These are phyloP conservation scores for Dendrocincla fuliginosa DNA, from an alignment of 2,797 vertebrate species.

Conservation along the genomic window DNA sequence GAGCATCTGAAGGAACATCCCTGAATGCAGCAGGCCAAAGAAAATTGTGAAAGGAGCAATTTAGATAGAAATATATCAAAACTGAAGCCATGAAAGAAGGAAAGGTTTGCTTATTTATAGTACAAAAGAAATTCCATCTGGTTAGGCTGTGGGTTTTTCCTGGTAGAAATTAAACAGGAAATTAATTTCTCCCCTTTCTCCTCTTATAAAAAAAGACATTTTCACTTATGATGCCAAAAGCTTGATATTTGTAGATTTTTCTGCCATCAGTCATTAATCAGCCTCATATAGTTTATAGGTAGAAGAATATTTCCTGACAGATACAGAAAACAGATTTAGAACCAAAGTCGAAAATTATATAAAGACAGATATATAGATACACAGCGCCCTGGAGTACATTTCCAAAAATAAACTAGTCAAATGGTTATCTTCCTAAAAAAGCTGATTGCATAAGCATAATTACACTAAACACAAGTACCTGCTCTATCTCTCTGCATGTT, in stretches of 20 bases:
- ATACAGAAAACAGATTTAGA: conserved; percentile 76
- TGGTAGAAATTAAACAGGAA: conserved; percentile 49
- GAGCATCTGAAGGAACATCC: background rate
- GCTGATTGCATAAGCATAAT: conserved; percentile 79
- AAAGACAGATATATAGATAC: conserved; percentile 79
- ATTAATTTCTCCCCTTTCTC: background rate
- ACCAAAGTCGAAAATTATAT: conserved; percentile 72
- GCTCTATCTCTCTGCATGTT: conserved; percentile 75
- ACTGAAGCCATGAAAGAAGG: background rate
- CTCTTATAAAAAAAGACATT: background rate
- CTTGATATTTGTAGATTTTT: conserved; percentile 13
- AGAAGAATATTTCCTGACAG: conserved; percentile 75
- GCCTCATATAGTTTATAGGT: conserved; percentile 45
- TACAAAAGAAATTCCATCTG: conserved; percentile 1
- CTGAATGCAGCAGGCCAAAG: background rate
- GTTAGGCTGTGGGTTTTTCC: conserved; percentile 2
- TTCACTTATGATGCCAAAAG: conserved; percentile 46
- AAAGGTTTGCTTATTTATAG: background rate
- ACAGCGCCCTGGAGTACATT: conserved; percentile 72
- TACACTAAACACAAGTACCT: conserved; percentile 81
- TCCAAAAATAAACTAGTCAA: conserved; percentile 83
- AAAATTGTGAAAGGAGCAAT: conserved; percentile 16
- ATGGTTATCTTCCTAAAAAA: conserved; percentile 80
- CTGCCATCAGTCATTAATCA: conserved; percentile 10
- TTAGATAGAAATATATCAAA: conserved; percentile 31